A percentile compares a stretch with the other conserved stretches of the same genome.
These are phyloP conservation scores for Parazoanthus swiftii DNA, from an alignment of 92 coral and sea anemone genomes.

Conservation along the genomic window DNA sequence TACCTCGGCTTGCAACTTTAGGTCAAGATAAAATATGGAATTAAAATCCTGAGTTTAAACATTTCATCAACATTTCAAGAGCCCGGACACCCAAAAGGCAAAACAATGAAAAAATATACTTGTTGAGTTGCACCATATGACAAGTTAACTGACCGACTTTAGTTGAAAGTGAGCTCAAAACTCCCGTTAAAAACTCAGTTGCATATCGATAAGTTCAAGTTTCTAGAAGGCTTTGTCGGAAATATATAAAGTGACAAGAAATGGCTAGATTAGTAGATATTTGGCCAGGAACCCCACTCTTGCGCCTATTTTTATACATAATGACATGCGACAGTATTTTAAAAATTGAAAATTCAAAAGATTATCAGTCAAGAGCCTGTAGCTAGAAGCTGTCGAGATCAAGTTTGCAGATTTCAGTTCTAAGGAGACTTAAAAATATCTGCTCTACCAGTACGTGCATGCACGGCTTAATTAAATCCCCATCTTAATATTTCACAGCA, in stretches of 20 bases:
- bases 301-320: not conserved
- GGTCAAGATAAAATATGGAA: slow-evolving; percentile 4
- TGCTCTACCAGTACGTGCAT: not conserved
- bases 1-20: not conserved
- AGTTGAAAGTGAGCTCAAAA: not conserved
- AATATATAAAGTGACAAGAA: not conserved
- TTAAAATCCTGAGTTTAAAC: slow-evolving; percentile 17
- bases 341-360: not conserved
- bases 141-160: not conserved
- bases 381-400: no score
- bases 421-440: not conserved
- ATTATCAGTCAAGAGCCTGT: not conserved
- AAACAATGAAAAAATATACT: not conserved
- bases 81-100: not conserved
- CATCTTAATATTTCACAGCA: not conserved
- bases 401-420: not conserved
- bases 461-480: not conserved
- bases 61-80: not conserved
- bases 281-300: not conserved
- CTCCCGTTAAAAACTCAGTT: not conserved
- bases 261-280: not conserved
- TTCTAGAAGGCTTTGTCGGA: not conserved
- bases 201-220: not conserved
- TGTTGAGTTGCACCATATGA: not conserved
- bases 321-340: not conserved